Base-by-base conservation (phyloP, 2,113 vertebrate species). In the Salminus brasiliensis region DNA sequence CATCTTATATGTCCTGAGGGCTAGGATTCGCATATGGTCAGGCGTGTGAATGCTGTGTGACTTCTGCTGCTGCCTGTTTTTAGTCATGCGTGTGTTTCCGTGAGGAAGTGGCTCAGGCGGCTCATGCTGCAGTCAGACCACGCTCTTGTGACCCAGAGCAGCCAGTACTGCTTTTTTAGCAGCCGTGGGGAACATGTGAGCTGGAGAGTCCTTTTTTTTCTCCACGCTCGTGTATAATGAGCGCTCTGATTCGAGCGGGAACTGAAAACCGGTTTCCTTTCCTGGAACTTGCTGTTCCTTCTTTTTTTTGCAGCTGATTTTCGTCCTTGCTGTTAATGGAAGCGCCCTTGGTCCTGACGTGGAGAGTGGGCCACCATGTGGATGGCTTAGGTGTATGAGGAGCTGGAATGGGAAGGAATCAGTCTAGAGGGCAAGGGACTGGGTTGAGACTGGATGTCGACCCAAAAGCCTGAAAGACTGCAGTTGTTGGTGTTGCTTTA, bases 51-150 rank as follows among this genome's bases (percentile, higher is more conserved):
- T 15, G 41, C 69, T 43, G 49, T 67, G 36, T 55, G 29, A 67
- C 60, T 5, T 49, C 12, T 59, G 25, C 52, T 59, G 25, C 52
- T 29, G 45, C 6, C 16, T 55, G 25, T 32, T 30, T 7, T 30
- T n/a, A n/a, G n/a, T n/a, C n/a, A n/a, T 52, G 60, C 66, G 41
- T 59, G 53, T 49, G 76, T 70, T 55, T 4, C 25, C 47, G 27
- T 11, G 45, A 25, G 55, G 67, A 78, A 78, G 39, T 78, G 76
- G 29, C n/a, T 25, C 8, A 30, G 6, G 52, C 21, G 16, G 15
- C 34, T 69, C 29, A 7, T 27, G 27, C 25, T 43, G 3, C 43
- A 32, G 23, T 29, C 67, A 49, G 67, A 49, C 43, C 18, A 13
- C n/a, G 49, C 16, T 1, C 30, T 5, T 39, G 62, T 66, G 18